These are phyloP conservation scores for Cryptoleucopteryx plumbea DNA, from an alignment of 2,113 vertebrate species.

Conservation along the genomic window DNA sequence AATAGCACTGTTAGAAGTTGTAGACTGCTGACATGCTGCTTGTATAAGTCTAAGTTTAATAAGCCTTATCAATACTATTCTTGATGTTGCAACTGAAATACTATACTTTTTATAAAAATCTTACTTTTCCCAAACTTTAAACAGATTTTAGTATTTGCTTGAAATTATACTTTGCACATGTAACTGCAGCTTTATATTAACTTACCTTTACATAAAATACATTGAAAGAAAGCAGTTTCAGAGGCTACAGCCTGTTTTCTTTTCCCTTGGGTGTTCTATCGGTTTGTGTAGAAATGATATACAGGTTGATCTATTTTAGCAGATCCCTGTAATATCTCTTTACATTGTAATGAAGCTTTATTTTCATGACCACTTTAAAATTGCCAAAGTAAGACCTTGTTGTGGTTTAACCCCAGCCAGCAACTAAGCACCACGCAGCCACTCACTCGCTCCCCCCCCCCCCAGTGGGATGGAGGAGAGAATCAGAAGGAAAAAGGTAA, in stretches of 20 bases:
- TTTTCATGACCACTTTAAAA: not conserved
- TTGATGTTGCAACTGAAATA: not conserved
- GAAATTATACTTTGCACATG: not conserved
- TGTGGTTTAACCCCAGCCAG: too few relatives aligned
- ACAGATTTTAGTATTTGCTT: not conserved
- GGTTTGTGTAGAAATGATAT: not conserved
- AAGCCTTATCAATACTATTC: not conserved
- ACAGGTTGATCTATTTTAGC: not conserved
- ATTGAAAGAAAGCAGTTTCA: not conserved
- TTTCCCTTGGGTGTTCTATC: not conserved
- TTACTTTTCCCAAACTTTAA: not conserved
- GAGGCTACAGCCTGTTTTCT: not conserved
- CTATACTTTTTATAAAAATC: not conserved
- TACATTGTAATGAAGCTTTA: not conserved
- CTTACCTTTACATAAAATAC: not conserved
- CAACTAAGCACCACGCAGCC: too few relatives aligned
- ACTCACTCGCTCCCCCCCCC: too few relatives aligned
- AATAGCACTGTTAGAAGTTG: not conserved
- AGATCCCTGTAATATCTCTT: not conserved
- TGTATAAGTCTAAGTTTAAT: not conserved
- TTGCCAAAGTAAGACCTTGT: not conserved
- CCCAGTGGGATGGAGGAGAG: too few relatives aligned
- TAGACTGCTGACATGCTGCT: not conserved
- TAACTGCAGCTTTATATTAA: not conserved
- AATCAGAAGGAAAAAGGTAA: too few relatives aligned